Percentiles rank a stretch among this genome's conserved stretches.
These are phyloP conservation scores for Carollia perspicillata DNA, from an alignment of 2,113 vertebrate species.

Conservation along the genomic window DNA sequence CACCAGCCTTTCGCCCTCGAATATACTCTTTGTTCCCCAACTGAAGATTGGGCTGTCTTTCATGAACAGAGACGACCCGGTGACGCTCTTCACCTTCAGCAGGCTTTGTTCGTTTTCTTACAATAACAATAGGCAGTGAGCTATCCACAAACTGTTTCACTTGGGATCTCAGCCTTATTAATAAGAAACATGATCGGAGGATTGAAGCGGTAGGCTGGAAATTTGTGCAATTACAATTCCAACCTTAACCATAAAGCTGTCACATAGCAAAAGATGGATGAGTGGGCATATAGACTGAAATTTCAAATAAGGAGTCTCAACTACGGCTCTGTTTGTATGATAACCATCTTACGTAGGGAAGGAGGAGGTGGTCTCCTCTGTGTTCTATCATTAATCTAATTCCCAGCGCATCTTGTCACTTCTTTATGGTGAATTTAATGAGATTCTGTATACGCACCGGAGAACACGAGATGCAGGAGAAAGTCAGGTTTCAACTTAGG, in stretches of 20 bases:
- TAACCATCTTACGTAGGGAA: neutral
- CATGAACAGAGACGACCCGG: neutral
- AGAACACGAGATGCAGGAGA: neutral
- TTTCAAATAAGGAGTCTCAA: constrained; percentile 1
- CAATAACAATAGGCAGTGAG: constrained; percentile 21
- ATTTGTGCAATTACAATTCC: constrained; percentile 12
- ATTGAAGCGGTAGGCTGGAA: neutral
- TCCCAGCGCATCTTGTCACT: neutral
- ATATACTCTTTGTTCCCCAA: neutral
- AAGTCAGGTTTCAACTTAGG: neutral
- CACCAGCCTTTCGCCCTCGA: neutral
- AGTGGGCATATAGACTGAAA: neutral
- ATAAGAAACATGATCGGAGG: constrained; percentile 19
- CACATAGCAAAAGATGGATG: neutral
- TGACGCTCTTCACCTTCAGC: neutral
- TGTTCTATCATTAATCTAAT: neutral
- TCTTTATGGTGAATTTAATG: neutral
- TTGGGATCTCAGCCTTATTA: constrained; percentile 34
- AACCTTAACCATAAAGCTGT: constrained; percentile 43
- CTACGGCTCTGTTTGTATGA: neutral
- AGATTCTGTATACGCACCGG: neutral
- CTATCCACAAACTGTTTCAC: neutral
- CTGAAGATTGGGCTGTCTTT: constrained; percentile 49
- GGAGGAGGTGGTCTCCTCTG: neutral
- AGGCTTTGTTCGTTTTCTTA: constrained; percentile 18